A percentile compares a stretch with the other conserved stretches of the same genome.
Conservation (phyloP, 2,113 vertebrate genomes). For the Clupea harengus region DNA sequence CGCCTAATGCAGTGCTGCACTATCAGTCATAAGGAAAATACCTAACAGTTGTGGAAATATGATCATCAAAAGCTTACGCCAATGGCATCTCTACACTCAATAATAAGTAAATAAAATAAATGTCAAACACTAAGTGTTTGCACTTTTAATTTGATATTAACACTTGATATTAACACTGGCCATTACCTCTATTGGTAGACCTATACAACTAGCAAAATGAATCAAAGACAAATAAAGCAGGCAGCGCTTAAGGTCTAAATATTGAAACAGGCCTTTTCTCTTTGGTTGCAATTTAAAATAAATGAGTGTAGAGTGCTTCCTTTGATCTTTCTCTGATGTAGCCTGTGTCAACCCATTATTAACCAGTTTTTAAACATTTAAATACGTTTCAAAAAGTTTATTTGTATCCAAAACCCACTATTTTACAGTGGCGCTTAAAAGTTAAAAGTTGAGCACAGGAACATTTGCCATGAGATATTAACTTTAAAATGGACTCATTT, state of each 20-base stretch:
- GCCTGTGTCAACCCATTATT: not conserved
- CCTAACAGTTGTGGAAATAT: not conserved
- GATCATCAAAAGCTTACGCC: not conserved
- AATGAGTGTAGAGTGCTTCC: not conserved
- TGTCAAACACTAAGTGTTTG: not conserved
- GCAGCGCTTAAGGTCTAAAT: not conserved
- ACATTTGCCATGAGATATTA: slow-evolving; percentile 9
- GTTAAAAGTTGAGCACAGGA: slow-evolving; percentile 3
- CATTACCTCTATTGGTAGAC: not conserved
- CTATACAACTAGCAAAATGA: not conserved
- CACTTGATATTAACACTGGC: not conserved
- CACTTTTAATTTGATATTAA: not conserved
- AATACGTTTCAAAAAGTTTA: not conserved
- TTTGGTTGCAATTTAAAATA: not conserved
- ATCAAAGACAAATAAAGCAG: not conserved
- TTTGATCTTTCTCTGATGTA: not conserved
- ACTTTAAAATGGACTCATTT: slow-evolving; percentile 35
- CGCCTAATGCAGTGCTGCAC: not conserved
- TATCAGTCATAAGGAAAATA: not conserved
- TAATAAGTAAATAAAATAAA: not conserved
- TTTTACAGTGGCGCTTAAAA: not conserved
- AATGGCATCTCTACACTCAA: not conserved
- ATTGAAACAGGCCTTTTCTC: not conserved
- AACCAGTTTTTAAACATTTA: not conserved
- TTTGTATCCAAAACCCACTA: not conserved